A percentile compares a stretch with the other conserved stretches of the same genome.
Evolutionary conservation across 2,113 vertebrate genomes (phyloP).

Genomic region (Thunnus maccoyii): DNA sequence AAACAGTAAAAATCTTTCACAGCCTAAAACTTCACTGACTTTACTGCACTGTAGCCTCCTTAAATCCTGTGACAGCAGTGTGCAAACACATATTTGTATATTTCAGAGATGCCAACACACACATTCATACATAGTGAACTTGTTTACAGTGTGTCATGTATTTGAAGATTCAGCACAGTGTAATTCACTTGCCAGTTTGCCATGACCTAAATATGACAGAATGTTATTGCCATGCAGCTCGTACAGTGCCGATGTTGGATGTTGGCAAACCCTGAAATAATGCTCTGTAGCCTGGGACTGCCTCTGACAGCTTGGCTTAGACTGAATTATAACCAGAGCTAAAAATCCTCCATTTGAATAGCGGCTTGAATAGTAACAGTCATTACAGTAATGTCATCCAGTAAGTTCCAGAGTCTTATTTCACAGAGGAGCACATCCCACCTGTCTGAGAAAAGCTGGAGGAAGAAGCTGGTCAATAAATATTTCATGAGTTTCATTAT

Average conservation of each 20-base stretch:
- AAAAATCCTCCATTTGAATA: constrained; percentile 48
- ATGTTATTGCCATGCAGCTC: constrained; percentile 41
- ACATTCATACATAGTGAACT: constrained; percentile 17
- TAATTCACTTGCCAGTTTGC: constrained; percentile 38
- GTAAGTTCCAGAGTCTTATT: constrained; percentile 34
- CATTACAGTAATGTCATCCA: constrained; percentile 55
- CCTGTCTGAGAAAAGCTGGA: constrained; percentile 60
- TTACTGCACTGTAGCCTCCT: not conserved
- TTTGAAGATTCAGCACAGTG: constrained; percentile 23
- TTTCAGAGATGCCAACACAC: constrained; percentile 1
- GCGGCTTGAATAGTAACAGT: constrained; percentile 52
- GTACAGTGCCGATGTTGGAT: constrained; percentile 21
- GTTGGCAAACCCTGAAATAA: constrained; percentile 48
- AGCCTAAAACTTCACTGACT: not conserved
- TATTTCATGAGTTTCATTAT: constrained; percentile 72
- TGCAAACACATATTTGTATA: not conserved
- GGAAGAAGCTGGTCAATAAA: constrained; percentile 65
- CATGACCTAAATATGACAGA: constrained; percentile 64
- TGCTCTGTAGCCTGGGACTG: constrained; percentile 11
- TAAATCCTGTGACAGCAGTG: not conserved
- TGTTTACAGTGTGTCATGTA: constrained; percentile 3
- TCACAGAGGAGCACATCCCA: constrained; percentile 57
- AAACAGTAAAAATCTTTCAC: not conserved
- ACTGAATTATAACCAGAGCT: constrained; percentile 55
- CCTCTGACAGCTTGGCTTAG: constrained; percentile 42